A percentile compares a stretch with the other conserved stretches of the same genome.
Evolutionary conservation across 64 coral and sea anemone genomes (phyloP).

Genomic region (Actinia tenebrosa): DNA sequence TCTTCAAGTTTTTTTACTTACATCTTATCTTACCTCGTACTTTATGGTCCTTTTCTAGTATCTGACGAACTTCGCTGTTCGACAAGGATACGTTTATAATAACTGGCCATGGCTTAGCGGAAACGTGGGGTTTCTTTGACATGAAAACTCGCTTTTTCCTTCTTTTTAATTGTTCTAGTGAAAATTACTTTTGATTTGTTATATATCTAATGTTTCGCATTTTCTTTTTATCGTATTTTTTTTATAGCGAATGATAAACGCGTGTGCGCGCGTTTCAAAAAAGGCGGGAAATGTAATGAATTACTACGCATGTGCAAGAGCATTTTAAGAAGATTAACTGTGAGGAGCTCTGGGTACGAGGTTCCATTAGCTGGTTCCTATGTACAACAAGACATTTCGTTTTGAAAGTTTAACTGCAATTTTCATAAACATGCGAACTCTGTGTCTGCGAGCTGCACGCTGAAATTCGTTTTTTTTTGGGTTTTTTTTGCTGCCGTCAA

Average conservation of each 20-base stretch:
- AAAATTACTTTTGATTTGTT: neutral
- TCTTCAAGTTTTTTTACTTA: neutral
- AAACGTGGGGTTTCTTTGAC: neutral
- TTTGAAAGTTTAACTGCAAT: too few species aligned
- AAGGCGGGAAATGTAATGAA: neutral
- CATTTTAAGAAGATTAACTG: too few species aligned
- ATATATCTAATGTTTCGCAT: neutral
- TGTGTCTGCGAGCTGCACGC: too few species aligned
- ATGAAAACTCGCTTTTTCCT: neutral
- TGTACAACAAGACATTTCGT: too few species aligned
- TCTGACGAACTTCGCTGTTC: conserved; percentile 60
- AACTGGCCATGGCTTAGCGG: conserved; percentile 57
- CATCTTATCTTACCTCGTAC: conserved; percentile 49
- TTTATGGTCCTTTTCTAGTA: conserved; percentile 66
- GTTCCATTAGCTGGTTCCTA: too few species aligned
- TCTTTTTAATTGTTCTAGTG: neutral
- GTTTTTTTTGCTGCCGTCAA: too few species aligned
- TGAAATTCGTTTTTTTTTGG: too few species aligned
- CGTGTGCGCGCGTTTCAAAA: neutral
- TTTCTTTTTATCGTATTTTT: neutral
- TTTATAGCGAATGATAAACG: neutral
- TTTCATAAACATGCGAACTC: too few species aligned
- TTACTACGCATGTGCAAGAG: too few species aligned
- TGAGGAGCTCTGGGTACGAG: too few species aligned
- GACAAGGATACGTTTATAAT: conserved; percentile 67